Evolutionary conservation across 1,140 invertebrate genomes (phyloP), one percentile per base, ranked within the genome.

Genomic region (Sinonovacula constricta): DNA sequence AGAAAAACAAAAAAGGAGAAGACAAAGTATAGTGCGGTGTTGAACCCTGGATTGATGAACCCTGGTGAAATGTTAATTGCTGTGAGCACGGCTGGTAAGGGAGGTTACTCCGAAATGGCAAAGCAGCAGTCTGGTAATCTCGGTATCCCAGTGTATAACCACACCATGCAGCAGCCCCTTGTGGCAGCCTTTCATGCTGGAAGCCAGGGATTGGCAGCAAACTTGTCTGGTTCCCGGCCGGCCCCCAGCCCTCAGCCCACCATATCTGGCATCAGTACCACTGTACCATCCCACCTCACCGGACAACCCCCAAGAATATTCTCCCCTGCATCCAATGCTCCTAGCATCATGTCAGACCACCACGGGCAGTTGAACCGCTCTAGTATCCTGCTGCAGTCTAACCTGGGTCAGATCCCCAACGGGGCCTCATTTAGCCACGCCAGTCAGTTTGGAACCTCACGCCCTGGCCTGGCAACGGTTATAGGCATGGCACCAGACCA

Each of bases 391-490:
- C 65, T 65, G 2, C 71, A 59, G 22, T 54, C 71, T 24, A 75
- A 75, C 34, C 49, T 75, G 0, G 22, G 28, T 15, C 60, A 66
- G 31, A 30, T 75, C 4, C 34, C 57, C n/a, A 66, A 36, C 18
- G 31, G 24, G 26, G 45, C 24, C n/a, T 34, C 39, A 14, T 65
- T 75, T 15, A 75, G 56, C 31, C 39, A 34, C 1, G 39, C 39
- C 39, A 59, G 71, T n/a, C 71, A 75, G 71, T 75, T 75, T 56
- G n/a, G 26, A 18, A 62, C 60, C 12, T 34, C 65, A 34, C 59
- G 49, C 31, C 31, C 36, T 7, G 45, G 71, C 12, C 49, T 75
- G 18, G 53, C 67, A 22, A 66, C 71, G n/a, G 49, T 75, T n/a
- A 53, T 60, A 14, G 62, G 71, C 22, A 18, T 75, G 15, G 45